phyloP scores from a whole-genome alignment of 2,797 vertebrate species.

The Falco peregrinus region DNA sequence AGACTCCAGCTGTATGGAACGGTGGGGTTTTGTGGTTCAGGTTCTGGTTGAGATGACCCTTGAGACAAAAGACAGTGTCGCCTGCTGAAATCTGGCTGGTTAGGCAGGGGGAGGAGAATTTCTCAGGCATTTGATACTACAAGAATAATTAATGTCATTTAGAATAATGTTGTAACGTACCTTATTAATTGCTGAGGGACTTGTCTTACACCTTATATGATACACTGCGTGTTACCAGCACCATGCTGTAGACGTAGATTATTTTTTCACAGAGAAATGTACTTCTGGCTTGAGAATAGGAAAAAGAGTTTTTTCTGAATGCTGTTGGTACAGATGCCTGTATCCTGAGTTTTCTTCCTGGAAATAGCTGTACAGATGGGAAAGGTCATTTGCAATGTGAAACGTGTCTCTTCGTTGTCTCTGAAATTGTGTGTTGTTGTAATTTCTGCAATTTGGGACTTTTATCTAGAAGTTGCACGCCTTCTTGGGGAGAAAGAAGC shows the following conservation, averaged over 20 bases:
- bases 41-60: background rate
- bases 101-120: background rate
- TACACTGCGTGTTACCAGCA: background rate
- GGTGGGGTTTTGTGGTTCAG: background rate
- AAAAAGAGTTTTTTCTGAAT: background rate
- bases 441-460: background rate
- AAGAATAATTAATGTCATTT: background rate
- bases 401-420: background rate
- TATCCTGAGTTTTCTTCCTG: background rate
- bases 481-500: background rate
- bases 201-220: background rate
- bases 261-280: background rate
- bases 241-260: background rate
- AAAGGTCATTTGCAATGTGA: background rate
- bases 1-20: background rate
- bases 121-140: background rate
- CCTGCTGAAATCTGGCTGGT: background rate
- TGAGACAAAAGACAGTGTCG: background rate
- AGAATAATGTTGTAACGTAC: background rate
- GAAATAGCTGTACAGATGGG: background rate
- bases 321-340: background rate
- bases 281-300: background rate
- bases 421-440: accelerated
- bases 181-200: background rate
- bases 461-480: background rate